Base-by-base conservation (phyloP, 2,113 vertebrate species). In the Pelobates fuscus region DNA sequence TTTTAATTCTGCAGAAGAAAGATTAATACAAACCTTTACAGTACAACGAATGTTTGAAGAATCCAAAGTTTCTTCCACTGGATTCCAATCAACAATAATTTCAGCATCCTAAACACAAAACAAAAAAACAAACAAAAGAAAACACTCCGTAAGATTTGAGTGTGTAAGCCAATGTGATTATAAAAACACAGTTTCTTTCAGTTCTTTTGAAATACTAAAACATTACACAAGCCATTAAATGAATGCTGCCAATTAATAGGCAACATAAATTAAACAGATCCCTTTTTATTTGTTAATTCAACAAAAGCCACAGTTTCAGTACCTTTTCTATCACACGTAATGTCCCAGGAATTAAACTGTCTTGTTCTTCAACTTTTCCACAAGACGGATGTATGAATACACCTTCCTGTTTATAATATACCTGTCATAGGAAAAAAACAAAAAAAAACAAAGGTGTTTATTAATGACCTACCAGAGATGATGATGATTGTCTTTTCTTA, bases 301-400 rank as follows among this genome's bases (percentile, higher is more conserved):
- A 37, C 32, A 5, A 37, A 37, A 37, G 32, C 32, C 32, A 37
- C 32, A 10, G 5, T 49, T 49, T 49, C 15, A 18, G 75, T 86
- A 98, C 96, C 94, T 98, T 98, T 78, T 99, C 96, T 70, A 98
- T 80, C 43, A 98, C 87, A 77, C 92, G 88, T 1, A 99, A 87
- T 57, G 90, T 84, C 73, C 97, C 97, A 30, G 94, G 89, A 75
- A 96, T 86, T 64, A 97, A 89, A 49, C 82, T 86, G 81, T 97
- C 96, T 76, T 93, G 95, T 68, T 96, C 94, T 44, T 82, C 90
- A 10, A 87, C 89, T 66, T 94, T 95, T 66, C 93, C 92, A 18
- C 83, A 86, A 67, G 88, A 90, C 6, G 91, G 90, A 77, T 97
- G 97, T 84, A 98, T 93, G 84, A 95, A 98, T 60, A 99, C 93